phyloP scores from a whole-genome alignment of 2,797 vertebrate genomes.

The Sebastes hubbsi region DNA sequence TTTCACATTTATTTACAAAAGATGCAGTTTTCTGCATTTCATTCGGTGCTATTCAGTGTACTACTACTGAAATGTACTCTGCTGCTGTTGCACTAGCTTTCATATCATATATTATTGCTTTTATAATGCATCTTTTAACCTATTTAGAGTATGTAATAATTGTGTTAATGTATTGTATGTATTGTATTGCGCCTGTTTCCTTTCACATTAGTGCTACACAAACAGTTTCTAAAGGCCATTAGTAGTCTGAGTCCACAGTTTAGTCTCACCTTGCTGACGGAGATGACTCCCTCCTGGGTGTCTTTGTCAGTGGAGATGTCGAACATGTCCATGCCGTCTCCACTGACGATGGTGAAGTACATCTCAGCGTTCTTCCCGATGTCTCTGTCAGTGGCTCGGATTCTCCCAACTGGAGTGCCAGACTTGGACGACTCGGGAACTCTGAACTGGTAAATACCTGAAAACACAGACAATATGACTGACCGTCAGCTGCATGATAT shows the following conservation, averaged over 20 bases:
- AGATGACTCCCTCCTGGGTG: slow-evolving; percentile 92
- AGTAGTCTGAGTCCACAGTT: too few species aligned
- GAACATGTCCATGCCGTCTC: slow-evolving; percentile 91
- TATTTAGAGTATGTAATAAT: neutral
- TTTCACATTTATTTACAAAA: slow-evolving; percentile 2
- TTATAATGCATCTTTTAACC: neutral
- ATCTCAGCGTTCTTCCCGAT: slow-evolving; percentile 90
- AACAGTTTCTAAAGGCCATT: neutral
- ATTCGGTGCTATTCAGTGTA: neutral
- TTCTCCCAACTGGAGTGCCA: slow-evolving; percentile 84
- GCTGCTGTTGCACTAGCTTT: neutral
- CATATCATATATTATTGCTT: neutral
- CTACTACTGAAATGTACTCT: neutral
- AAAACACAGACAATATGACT: neutral
- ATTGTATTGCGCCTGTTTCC: neutral
- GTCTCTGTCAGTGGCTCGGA: slow-evolving; percentile 90
- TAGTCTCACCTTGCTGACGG: slow-evolving; percentile 88
- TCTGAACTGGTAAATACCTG: slow-evolving; percentile 91
- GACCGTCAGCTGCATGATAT: neutral
- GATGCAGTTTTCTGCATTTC: neutral
- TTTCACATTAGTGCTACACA: neutral
- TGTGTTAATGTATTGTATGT: neutral
- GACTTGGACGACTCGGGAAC: slow-evolving; percentile 83
- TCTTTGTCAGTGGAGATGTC: slow-evolving; percentile 87
- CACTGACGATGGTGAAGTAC: slow-evolving; percentile 88